phyloP scores from a whole-genome alignment of 2,797 vertebrate genomes.

The Loriculus beryllinus region DNA sequence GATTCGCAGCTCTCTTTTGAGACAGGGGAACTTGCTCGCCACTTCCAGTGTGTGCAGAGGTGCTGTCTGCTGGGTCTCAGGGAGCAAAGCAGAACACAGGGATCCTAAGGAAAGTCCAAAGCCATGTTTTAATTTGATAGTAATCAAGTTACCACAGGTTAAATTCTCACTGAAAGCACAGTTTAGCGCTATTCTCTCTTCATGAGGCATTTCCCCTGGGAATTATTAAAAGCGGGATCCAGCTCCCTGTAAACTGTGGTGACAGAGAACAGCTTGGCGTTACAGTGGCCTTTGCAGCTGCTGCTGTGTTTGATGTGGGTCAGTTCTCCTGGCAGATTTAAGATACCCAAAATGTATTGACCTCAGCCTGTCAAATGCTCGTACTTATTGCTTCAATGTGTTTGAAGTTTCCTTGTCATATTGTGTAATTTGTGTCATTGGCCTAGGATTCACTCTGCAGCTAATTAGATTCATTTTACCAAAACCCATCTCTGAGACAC shows the following conservation, averaged over 20 bases:
- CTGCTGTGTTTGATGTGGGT: background rate
- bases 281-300: background rate
- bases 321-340: background rate
- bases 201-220: background rate
- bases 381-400: background rate
- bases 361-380: background rate
- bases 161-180: background rate
- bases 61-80: background rate
- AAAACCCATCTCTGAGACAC: background rate
- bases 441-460: background rate
- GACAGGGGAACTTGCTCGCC: background rate
- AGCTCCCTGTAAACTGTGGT: background rate
- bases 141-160: slow-evolving; percentile 39
- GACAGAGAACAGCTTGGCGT: slow-evolving; percentile 5
- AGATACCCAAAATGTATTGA: background rate
- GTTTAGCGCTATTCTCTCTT: background rate
- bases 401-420: background rate
- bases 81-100: background rate
- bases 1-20: background rate
- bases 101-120: background rate
- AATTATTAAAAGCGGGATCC: background rate
- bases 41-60: background rate
- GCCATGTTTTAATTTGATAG: slow-evolving; percentile 15
- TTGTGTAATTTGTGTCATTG: background rate
- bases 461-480: background rate